Percentiles rank a stretch among this genome's conserved stretches.
These are phyloP conservation scores for Eupithecia centaureata DNA, from an alignment of 2,888 invertebrate species.

Conservation along the genomic window DNA sequence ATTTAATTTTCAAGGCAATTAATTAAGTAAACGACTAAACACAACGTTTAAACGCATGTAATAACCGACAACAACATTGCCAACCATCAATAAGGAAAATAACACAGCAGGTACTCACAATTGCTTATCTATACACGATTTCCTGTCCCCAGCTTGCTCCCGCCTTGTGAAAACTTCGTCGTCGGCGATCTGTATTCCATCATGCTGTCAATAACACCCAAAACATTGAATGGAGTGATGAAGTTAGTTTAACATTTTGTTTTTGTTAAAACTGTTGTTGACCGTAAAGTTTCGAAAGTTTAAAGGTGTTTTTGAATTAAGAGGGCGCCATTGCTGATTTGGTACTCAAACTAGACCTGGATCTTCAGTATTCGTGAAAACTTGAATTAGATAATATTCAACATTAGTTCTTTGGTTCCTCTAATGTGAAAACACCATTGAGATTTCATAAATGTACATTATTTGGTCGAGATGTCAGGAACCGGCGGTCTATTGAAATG, in stretches of 20 bases:
- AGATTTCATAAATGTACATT: no score
- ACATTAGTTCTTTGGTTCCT: no score
- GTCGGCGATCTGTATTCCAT: constrained; percentile 59
- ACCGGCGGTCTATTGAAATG: no score
- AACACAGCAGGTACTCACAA: constrained; percentile 49
- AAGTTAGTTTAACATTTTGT: neutral
- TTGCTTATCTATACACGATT: constrained; percentile 60
- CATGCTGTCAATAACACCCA: constrained; percentile 78
- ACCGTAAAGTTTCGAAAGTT: no score
- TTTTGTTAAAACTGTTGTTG: no score
- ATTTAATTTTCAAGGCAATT: neutral
- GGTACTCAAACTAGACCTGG: no score
- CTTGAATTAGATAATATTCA: no score
- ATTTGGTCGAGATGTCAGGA: no score
- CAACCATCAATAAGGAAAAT: neutral
- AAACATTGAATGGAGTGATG: constrained; percentile 46
- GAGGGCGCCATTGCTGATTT: no score
- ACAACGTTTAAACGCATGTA: neutral
- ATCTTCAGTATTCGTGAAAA: no score
- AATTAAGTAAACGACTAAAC: neutral
- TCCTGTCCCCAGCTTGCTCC: constrained; percentile 61
- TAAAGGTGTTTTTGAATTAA: no score
- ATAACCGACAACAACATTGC: neutral
- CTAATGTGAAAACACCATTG: no score
- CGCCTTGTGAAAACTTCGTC: constrained; percentile 53